Base-by-base conservation (phyloP, 2,797 vertebrate species). In the Acipenser transmontanus region DNA sequence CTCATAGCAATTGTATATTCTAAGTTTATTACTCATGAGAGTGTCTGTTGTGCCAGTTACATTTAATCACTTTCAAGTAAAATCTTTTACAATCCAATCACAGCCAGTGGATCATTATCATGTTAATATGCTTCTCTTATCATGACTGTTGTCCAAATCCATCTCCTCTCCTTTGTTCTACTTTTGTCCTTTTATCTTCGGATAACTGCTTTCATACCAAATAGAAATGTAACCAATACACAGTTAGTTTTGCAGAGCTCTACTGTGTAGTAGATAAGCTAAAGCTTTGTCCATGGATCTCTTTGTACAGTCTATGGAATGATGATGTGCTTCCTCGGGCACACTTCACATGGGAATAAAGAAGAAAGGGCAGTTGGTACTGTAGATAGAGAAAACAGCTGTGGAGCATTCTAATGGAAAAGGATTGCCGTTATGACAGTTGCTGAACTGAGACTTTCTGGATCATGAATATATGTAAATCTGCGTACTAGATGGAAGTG, bases 391-490 rank as follows among this genome's bases (percentile, higher is more conserved):
- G 17, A 67, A 49, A 79, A 66, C 69, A 73, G 70, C 80, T 0
- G 9, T 52, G 61, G 75, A 73, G 68, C 6, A 0, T 69, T 47
- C 73, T 63, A 67, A 76, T 74, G 63, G 75, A 80, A 80, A 83
- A 81, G 66, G 69, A 77, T 83, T 77, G 76, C 72, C 74, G 67
- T 77, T 73, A 77, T 70, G 70, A 60, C 72, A 70, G 62, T 74
- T 74, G 68, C 72, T 75, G 75, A 78, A 76, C 72, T 78, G 66
- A 67, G 69, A 80, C 76, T 83, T 79, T 70, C 59, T 71, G 71
- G 77, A 77, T 80, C 78, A 66, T 68, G 73, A 74, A 72, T 78
- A 71, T 77, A 77, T 85, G 79, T 84, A 82, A 83, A 85, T 72
- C 74, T 75, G 69, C 72, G 71, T 71, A 76, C 67, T 78, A 75